phyloP scores from a whole-genome alignment of 2,797 vertebrate genomes.

The Clamator glandarius region DNA sequence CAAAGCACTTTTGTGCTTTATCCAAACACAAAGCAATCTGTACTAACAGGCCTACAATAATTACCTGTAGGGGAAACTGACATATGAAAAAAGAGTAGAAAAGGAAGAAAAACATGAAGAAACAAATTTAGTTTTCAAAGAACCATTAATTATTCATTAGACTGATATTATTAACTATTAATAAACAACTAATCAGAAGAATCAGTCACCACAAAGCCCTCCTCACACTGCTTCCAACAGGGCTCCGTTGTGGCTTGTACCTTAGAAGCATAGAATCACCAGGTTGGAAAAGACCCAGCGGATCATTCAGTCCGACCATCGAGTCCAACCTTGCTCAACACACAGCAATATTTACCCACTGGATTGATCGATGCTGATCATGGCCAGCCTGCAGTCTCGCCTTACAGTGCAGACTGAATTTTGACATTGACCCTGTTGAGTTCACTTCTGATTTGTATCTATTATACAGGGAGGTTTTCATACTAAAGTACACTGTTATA shows the following conservation, averaged over 20 bases:
- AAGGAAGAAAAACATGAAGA: neutral
- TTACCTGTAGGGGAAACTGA: too few relatives aligned
- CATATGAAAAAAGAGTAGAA: neutral
- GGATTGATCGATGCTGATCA: neutral
- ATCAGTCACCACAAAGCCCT: neutral
- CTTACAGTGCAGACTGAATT: conserved; percentile 2
- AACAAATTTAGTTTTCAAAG: neutral
- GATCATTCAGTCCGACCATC: too few relatives aligned
- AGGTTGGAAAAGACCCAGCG: too few relatives aligned
- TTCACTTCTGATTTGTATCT: neutral
- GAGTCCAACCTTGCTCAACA: conserved; percentile 20
- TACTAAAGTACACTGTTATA: neutral
- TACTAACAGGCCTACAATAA: neutral
- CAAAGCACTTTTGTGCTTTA: neutral
- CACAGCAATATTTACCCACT: neutral
- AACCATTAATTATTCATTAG: neutral
- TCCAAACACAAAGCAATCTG: neutral
- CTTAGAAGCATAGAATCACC: too few relatives aligned
- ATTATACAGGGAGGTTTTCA: neutral
- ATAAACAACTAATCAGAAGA: neutral
- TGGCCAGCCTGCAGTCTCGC: neutral
- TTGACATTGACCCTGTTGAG: neutral
- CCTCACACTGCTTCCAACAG: neutral
- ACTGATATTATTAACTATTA: neutral
- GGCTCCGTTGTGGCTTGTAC: neutral